Base-by-base conservation (phyloP, 2,888 invertebrate genomes). In the Agriopis marginaria region DNA sequence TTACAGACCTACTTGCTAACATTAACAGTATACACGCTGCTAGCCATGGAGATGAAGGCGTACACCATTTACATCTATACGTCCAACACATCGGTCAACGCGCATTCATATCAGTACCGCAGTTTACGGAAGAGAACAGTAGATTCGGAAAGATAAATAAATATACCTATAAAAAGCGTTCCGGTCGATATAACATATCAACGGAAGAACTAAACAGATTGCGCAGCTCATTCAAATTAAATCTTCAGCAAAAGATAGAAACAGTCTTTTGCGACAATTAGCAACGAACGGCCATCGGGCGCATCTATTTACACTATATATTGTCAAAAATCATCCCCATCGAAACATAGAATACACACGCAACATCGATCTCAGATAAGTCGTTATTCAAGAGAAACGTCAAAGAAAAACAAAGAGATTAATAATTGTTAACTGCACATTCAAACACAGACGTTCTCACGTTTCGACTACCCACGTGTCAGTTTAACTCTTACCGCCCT, bases 401-500 rank as follows among this genome's bases (percentile, higher is more conserved):
- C 92, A 93, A 93, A 93, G 91, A 93, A 93, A 93, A 92, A 93
- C 91, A 93, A 90, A 92, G 87, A 92, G 90, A 90, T 92, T 90
- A 92, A 88, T 87, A 83, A 84, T 87, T 86, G 72, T 88, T 89
- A 88, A 93, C 87, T 92, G 93, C 93, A 92, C 94, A 92, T 94
- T 93, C 94, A 93, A 88, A 93, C 94, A 94, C 93, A 93, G 93
- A 93, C 93, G 94, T 93, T 93, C 93, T 92, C 92, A 93, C 91
- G 92, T 86, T 89, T 91, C 86, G 92, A 91, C 93, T 93, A 93
- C 90, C 93, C 93, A 93, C 86, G 89, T 90, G 89, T 90, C 90
- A 91, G 88, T 89, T 86, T 87, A 90, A 91, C 91, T 95, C 97
- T 98, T 97, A 98, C 98, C 98, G 97, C 98, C 98, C 97, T 98